Evolutionary conservation across 1,140 invertebrate genomes (phyloP), one percentile per base, ranked within the genome.

Genomic region (Dendrolimus kikuchii): DNA sequence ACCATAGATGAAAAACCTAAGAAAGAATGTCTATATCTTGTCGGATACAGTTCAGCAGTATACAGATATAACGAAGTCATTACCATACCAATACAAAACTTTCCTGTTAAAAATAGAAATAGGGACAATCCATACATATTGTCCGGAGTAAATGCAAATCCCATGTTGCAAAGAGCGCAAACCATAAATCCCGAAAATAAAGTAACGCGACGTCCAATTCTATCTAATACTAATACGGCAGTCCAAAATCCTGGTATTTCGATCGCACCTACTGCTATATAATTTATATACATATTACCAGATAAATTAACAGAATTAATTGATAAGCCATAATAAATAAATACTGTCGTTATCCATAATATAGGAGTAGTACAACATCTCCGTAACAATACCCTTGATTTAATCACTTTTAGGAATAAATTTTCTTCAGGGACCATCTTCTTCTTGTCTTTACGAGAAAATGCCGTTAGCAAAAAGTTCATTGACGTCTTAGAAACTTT

Each of bases 241-340:
- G 91, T 67, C 62, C 92, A 88, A 70, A 93, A 95, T 1, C 91
- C 92, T 5, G 93, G 93, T 59, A 94, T 90, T 74, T 94, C 93
- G 3, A 93, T 89, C 5, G 91, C 73, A 7, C 89, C 88, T 7
- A 91, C 89, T 10, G 91, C 81, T 38, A 92, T 90, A 63, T 94
- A 94, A 72, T 93, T 93, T 36, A 91, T 68, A 74, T 94, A 94
- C 60, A 89, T 79, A 62, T 84, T 91, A 1, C 93, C 94, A 8
- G 90, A 91, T 46, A 96, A 86, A 55, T 91, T 90, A 6, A 93
- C 93, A 0, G 94, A 92, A 68, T 95, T 95, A 7, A 96, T 89
- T 4, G 93, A 93, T 40, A 96, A 76, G 0, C 94, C 95, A 66
- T 95, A 96, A 72, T 95, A 96, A 7, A 95, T 90, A 57, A 95